phyloP scores from a whole-genome alignment of 2,888 invertebrate genomes.

The Abscondita cerata region DNA sequence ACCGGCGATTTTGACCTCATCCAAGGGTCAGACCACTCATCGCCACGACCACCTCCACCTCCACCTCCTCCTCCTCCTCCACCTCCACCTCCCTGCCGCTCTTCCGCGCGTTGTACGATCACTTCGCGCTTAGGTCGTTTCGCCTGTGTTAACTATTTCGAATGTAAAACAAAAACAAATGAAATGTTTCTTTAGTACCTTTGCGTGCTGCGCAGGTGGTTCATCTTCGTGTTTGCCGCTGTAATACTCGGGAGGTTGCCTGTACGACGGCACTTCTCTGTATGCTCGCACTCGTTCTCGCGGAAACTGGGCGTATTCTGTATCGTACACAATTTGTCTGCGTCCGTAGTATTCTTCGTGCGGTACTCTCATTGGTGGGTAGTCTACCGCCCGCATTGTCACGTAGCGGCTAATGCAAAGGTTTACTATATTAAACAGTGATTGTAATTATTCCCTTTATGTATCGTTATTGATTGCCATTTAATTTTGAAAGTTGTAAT shows the following conservation, averaged over 20 bases:
- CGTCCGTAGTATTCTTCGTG: constrained; percentile 52
- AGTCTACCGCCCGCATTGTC: constrained; percentile 48
- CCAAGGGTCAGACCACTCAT: constrained; percentile 98
- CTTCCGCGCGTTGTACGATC: constrained; percentile 74
- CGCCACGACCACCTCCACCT: constrained; percentile 72
- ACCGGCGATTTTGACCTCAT: constrained; percentile 76
- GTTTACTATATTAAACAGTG: not conserved
- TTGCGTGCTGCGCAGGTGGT: constrained; percentile 31
- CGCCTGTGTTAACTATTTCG: too few relatives aligned
- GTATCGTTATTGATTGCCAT: too few relatives aligned
- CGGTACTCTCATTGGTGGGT: constrained; percentile 38
- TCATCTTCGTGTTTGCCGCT: constrained; percentile 61
- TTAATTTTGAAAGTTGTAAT: too few relatives aligned
- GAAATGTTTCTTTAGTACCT: not conserved
- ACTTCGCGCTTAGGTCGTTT: constrained; percentile 75
- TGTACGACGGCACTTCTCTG: constrained; percentile 63
- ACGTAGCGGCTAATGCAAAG: constrained; percentile 44
- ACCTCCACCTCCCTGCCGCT: constrained; percentile 46
- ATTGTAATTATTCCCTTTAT: too few relatives aligned
- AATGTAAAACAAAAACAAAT: constrained; percentile 9
- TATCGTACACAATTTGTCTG: constrained; percentile 57
- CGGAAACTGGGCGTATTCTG: constrained; percentile 53
- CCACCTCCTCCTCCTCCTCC: too few relatives aligned
- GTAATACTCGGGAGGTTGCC: constrained; percentile 64
- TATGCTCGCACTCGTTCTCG: constrained; percentile 57